These are phyloP conservation scores for Himalopsyche anomala DNA, from an alignment of 2,888 invertebrate genomes.

Conservation along the genomic window DNA sequence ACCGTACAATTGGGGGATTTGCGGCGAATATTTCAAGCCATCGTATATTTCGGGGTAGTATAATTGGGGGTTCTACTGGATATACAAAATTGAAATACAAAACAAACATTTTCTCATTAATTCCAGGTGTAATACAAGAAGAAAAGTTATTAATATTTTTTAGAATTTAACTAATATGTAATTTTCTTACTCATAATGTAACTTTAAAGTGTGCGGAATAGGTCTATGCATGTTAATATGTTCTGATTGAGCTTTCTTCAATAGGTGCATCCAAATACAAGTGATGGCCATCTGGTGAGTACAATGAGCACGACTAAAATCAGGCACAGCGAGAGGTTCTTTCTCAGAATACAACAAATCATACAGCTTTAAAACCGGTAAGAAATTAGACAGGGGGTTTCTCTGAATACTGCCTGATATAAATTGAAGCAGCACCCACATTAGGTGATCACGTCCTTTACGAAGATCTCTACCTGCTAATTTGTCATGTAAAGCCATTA, in stretches of 20 bases:
- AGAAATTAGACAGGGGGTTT: constrained; percentile 91
- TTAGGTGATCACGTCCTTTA: constrained; percentile 96
- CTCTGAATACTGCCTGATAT: constrained; percentile 97
- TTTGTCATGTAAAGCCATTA: constrained; percentile 91
- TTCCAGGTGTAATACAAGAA: too few species aligned
- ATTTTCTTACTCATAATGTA: constrained; percentile 85
- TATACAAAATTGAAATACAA: background rate
- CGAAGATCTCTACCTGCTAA: constrained; percentile 87
- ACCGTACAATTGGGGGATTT: too few species aligned
- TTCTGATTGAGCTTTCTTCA: constrained; percentile 94
- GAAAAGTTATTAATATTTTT: too few species aligned
- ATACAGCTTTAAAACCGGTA: constrained; percentile 93
- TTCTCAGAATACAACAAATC: constrained; percentile 95
- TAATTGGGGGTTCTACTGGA: too few species aligned
- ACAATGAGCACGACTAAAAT: constrained; percentile 89
- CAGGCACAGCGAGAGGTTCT: constrained; percentile 92
- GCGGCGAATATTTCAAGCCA: too few species aligned
- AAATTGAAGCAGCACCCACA: constrained; percentile 98
- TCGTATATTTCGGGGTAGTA: too few species aligned
- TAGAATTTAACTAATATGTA: constrained; percentile 36
- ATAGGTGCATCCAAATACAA: constrained; percentile 97
- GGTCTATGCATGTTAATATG: constrained; percentile 86
- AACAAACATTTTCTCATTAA: too few species aligned
- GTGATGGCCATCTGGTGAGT: constrained; percentile 95
- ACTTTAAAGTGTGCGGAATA: constrained; percentile 88